phyloP scores from a whole-genome alignment of 2,113 vertebrate species.

The Python bivittatus region DNA sequence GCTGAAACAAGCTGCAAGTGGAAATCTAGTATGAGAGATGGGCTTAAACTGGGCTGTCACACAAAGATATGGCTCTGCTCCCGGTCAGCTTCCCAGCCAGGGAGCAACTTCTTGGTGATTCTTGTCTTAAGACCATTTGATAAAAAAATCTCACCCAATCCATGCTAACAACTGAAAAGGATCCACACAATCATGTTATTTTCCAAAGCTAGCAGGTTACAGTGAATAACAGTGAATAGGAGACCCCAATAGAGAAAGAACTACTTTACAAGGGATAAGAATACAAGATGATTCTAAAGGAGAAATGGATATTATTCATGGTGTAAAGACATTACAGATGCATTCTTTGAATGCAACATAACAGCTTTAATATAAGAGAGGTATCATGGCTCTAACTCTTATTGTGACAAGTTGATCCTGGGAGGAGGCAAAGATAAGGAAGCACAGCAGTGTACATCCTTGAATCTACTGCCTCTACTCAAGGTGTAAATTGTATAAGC shows the following conservation, averaged over 20 bases:
- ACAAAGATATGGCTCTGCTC: not conserved
- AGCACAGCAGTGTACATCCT: not conserved
- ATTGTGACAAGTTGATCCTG: not conserved
- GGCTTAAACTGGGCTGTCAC: not conserved
- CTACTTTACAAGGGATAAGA: not conserved
- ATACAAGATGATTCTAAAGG: not conserved
- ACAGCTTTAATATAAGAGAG: not conserved
- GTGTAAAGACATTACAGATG: not conserved
- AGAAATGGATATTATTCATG: not conserved
- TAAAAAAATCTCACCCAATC: not conserved
- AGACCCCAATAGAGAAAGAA: not conserved
- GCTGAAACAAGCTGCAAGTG: not conserved
- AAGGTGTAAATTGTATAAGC: not conserved
- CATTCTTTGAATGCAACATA: not conserved
- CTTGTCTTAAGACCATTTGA: not conserved
- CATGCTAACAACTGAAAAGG: not conserved
- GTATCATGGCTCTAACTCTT: not conserved
- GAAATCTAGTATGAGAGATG: not conserved
- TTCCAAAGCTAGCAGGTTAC: not conserved
- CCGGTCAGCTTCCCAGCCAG: not conserved
- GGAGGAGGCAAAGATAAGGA: not conserved
- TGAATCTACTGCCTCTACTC: not conserved
- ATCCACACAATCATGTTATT: not conserved
- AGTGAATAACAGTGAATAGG: not conserved
- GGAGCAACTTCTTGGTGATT: not conserved